A percentile compares a stretch with the other conserved stretches of the same genome.
phyloP scores from a whole-genome alignment of 2,888 invertebrate species.

The Molorchus minor region DNA sequence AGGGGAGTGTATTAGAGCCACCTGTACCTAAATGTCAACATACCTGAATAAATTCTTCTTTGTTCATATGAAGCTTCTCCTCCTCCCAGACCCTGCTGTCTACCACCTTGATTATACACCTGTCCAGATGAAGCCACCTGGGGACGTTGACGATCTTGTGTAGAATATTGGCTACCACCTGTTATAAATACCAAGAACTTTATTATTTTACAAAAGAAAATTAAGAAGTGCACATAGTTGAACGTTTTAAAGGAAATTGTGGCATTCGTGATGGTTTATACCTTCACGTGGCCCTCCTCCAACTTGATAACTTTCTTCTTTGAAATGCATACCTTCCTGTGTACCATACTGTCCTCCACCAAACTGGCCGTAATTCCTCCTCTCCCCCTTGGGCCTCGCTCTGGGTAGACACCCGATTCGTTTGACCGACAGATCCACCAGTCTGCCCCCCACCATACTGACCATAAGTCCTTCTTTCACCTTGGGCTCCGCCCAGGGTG shows the following conservation, averaged over 20 bases:
- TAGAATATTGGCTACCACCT: neutral
- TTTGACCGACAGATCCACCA: neutral
- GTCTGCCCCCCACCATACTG: neutral
- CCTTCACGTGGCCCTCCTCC: constrained; percentile 41
- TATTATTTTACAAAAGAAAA: no score
- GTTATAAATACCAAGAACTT: no score
- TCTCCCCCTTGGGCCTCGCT: neutral
- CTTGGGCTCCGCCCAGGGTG: neutral
- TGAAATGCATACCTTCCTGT: constrained; percentile 24
- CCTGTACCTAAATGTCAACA: no score
- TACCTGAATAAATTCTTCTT: neutral
- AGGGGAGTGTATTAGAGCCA: no score
- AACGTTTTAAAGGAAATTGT: no score
- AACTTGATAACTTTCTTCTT: constrained; percentile 35
- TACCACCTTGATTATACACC: neutral
- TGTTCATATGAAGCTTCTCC: neutral
- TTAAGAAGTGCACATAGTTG: no score
- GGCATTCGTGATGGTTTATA: neutral
- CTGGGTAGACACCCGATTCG: neutral
- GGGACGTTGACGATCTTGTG: neutral
- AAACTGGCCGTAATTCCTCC: constrained; percentile 1
- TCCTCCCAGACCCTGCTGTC: neutral
- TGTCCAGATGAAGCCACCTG: no score
- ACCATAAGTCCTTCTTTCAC: constrained; percentile 8
- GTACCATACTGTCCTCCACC: constrained; percentile 9